Base-by-base conservation (phyloP, 2,797 vertebrate species). In the Lagothrix lagotricha region DNA sequence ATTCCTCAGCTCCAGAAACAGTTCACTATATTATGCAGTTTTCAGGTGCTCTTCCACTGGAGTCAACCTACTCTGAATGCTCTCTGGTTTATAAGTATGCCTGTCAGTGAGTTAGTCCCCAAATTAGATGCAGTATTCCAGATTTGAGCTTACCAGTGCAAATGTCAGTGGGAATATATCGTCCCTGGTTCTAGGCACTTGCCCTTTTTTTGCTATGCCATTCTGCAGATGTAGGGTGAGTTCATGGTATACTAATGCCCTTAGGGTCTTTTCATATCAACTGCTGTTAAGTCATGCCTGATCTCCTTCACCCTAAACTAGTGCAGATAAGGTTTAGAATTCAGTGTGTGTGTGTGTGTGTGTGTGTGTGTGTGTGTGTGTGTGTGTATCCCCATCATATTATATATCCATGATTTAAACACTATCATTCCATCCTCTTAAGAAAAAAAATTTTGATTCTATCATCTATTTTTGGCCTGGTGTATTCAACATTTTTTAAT, bases 401-500 rank as follows among this genome's bases (percentile, higher is more conserved):
- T 76, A 91, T 44, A 90, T 86, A 95, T 58, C n/a, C 7, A 11
- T 75, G 52, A 44, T 79, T 90, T 73, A 94, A 96, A 90, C 39
- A 72, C 7, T 5, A 96, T 88, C 86, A 96, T 94, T 89, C 83
- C 57, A 54, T 58, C 50, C 83, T 94, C 81, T 94, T 96, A 73
- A 93, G 85, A 80, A 96, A 96, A 94, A 72, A 93, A 77, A 33
- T 4, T 94, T 95, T 82, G 89, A 93, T 94, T 94, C 94, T 95
- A 76, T 88, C 92, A 92, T 92, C 80, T 92, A 92, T 89, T 94
- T 67, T 89, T 70, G 8, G 48, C 46, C 24, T 80, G 30, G 22
- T 9, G 76, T 87, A 4, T 50, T 93, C 67, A 88, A 92, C 9
- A 72, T 24, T 88, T 88, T 88, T 91, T 46, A 96, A 64, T 81